Conservation (phyloP, 2,888 invertebrate genomes). For the Eurois occulta region DNA sequence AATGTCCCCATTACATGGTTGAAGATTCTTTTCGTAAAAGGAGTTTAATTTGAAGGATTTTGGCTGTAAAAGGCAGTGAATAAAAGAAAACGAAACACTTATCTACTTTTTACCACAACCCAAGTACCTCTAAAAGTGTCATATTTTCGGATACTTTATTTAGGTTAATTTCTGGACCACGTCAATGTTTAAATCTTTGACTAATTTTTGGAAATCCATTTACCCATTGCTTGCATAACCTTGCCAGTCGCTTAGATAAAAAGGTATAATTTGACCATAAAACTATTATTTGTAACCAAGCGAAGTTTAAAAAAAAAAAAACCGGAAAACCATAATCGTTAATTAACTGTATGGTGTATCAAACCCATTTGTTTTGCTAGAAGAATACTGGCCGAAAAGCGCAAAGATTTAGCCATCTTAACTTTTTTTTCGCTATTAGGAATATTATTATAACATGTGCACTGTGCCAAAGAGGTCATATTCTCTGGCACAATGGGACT, state of each 20-base stretch:
- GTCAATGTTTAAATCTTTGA: background rate
- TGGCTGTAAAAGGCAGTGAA: background rate
- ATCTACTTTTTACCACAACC: background rate
- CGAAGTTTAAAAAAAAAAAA: background rate
- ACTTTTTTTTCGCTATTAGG: constrained; percentile 15
- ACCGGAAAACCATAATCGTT: constrained; percentile 48
- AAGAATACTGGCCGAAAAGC: constrained; percentile 26
- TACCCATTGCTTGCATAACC: constrained; percentile 11
- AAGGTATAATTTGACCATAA: constrained; percentile 25
- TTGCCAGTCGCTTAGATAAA: constrained; percentile 18
- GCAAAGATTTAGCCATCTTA: constrained; percentile 14
- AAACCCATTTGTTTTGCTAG: constrained; percentile 63
- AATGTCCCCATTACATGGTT: constrained; percentile 40
- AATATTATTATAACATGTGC: constrained; percentile 22
- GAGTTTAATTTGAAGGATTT: background rate
- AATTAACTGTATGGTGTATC: constrained; percentile 58
- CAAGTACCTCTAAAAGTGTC: background rate
- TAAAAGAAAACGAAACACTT: background rate
- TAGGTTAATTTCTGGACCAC: background rate
- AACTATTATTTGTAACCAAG: constrained; percentile 30
- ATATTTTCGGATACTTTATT: background rate
- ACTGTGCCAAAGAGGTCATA: constrained; percentile 53
- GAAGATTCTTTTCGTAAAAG: constrained; percentile 3
- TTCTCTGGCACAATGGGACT: constrained; percentile 36
- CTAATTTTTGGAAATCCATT: background rate